Evolutionary conservation across 2,113 vertebrate genomes (phyloP), one percentile per base, ranked within the genome.

Genomic region (Thermophis baileyi): DNA sequence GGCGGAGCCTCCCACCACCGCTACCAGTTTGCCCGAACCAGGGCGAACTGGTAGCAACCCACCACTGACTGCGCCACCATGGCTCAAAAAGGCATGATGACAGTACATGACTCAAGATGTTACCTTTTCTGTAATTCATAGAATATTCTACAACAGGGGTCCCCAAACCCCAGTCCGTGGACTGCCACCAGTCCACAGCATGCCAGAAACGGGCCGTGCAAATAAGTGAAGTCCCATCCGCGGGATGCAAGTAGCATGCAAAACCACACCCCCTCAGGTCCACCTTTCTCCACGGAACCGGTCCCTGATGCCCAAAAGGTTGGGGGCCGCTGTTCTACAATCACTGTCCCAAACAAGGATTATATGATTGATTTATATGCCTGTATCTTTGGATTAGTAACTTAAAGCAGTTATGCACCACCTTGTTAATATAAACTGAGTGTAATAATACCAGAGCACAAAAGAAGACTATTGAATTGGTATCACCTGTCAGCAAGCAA

Each of bases 121-220:
- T 54, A 27, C 85, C 0, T 8, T 20, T 46, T 14, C n/a, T 60
- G 10, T 5, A n/a, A n/a, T 57, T 40, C 46, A 18, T 50, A 11
- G 53, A 11, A n/a, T 46, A 55, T 20, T 40, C 10, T 44, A 14
- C 24, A 9, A 20, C 54, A 55, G 20, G 20, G 54, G 6, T 6
- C 20, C 20, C 54, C 6, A 57, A 57, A 3, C 8, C 8, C 3
- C 3, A 0, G 25, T 10, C 2, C 8, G 0, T 57, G 55, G 8
- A 57, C 8, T 1, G 8, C 3, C 24, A 27, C 55, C 55, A 1
- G 8, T 57, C 25, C 8, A 9, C 25, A 57, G 55, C 55, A 57
- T 57, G 55, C 24, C 25, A 57, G 55, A 57, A 57, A 57, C 25
- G 9, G 55, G 25, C 55, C 24, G 8, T 27, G 24, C 24, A 57